Evolutionary conservation across 2,888 invertebrate species (phyloP).

Genomic region (Serrognathus titanus): DNA sequence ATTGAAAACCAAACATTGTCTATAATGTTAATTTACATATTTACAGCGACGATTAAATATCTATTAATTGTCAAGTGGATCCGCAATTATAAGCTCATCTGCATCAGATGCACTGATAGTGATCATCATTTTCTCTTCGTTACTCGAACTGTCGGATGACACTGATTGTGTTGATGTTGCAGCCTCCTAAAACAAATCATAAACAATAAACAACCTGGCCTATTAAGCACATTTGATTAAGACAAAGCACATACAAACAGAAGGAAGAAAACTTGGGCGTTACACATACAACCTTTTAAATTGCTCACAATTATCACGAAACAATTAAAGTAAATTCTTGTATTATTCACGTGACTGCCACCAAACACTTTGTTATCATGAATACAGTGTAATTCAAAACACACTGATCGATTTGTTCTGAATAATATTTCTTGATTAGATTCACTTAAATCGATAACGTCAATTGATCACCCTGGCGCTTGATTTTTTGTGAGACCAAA

Average conservation of each 20-base stretch:
- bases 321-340: too few relatives aligned
- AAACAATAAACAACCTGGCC: background rate
- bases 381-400: too few relatives aligned
- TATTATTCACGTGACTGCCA: too few relatives aligned
- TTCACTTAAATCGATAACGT: too few relatives aligned
- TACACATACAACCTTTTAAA: too few relatives aligned
- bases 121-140: constrained; percentile 75
- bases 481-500: too few relatives aligned
- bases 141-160: constrained; percentile 66
- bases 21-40: constrained; percentile 8
- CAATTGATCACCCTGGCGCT: too few relatives aligned
- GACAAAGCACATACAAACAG: background rate
- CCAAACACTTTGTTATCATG: too few relatives aligned
- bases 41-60: constrained; percentile 5
- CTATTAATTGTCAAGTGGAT: constrained; percentile 35
- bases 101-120: constrained; percentile 62
- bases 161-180: constrained; percentile 72
- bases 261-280: constrained; percentile 8
- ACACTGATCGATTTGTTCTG: too few relatives aligned
- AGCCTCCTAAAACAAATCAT: constrained; percentile 55
- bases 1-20: constrained; percentile 10
- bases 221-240: background rate
- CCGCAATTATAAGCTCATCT: constrained; percentile 48
- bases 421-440: too few relatives aligned
- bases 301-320: too few relatives aligned